Evolutionary conservation across 1,140 invertebrate species (phyloP), one percentile per base, ranked within the genome.

Genomic region (Hydropsyche tenuis): DNA sequence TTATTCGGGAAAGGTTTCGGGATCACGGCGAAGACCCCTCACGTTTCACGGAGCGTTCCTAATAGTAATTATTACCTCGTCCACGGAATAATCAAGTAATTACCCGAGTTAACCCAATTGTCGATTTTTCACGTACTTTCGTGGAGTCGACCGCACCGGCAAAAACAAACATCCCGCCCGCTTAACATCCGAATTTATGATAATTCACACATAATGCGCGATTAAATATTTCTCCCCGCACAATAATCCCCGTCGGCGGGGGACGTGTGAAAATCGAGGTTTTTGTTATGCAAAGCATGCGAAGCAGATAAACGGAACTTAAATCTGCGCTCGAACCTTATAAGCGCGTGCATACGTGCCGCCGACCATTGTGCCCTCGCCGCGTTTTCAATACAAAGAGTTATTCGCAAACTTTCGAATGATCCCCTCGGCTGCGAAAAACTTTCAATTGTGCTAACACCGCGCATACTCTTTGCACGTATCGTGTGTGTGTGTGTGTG

Each of bases 371-470:
- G 68, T 70, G 51, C 51, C 45, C 48, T n/a, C n/a, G n/a, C 16
- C 23, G 23, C 27, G 51, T 56, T 70, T 70, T 70, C 68, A 70
- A 70, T 70, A 70, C 68, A 70, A 56, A 22, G 68, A 70, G 68
- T 70, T 70, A 70, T 70, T 56, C 68, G 68, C 68, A 70, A 68
- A 68, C 65, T 68, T 48, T 68, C 65, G 42, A 68, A 68, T 70
- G 68, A 70, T 70, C 48, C 68, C 68, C 11, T 37, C 30, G 46
- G 42, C 43, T 16, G 23, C 25, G 71, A 73, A 73, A 73, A 73
- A 73, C 71, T 73, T 73, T 73, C 71, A 65, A 73, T 75, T 75
- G 71, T 64, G 43, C 62, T 53, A 60, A 73, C 43, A 69, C 51
- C 43, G 51, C 45, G 46, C 20, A 60, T 20, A 27, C 30, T 9